A percentile compares a stretch with the other conserved stretches of the same genome.
These are phyloP conservation scores for Oscheius myriophilus DNA, from an alignment of 2,888 invertebrate genomes.

Conservation along the genomic window DNA sequence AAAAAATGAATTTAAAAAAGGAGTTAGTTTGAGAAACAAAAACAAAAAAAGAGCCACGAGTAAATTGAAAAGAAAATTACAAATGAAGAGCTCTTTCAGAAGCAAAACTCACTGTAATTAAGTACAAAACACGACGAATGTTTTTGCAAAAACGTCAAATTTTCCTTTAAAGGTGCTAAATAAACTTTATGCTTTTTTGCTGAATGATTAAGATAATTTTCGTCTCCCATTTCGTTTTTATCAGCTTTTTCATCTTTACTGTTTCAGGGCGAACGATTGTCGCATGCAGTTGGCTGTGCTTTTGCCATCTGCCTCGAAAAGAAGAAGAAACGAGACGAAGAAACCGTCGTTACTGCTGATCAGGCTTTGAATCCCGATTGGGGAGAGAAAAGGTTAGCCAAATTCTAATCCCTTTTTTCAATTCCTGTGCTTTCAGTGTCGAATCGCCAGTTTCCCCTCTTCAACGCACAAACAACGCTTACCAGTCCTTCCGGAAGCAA, in stretches of 20 bases:
- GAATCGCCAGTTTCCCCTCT: background rate
- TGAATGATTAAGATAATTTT: no score
- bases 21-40: no score
- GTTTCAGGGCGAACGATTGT: slow-evolving; percentile 87
- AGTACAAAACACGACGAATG: no score
- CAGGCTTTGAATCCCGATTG: slow-evolving; percentile 49
- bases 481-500: slow-evolving; percentile 62
- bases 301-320: slow-evolving; percentile 97
- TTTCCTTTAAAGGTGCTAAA: no score
- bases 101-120: no score
- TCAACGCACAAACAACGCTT: slow-evolving; percentile 57
- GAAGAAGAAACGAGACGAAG: slow-evolving; percentile 75
- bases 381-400: slow-evolving; percentile 37
- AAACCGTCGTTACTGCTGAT: slow-evolving; percentile 32
- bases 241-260: background rate
- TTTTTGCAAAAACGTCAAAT: no score
- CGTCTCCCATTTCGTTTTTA: background rate
- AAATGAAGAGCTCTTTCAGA: no score
- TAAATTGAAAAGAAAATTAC: no score
- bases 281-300: slow-evolving; percentile 99
- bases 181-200: no score
- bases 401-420: background rate
- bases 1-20: no score
- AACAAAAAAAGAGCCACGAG: no score
- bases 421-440: background rate